A percentile compares a stretch with the other conserved stretches of the same genome.
These are phyloP conservation scores for Bombus confusus DNA, from an alignment of 1,140 invertebrate species.

Conservation along the genomic window DNA sequence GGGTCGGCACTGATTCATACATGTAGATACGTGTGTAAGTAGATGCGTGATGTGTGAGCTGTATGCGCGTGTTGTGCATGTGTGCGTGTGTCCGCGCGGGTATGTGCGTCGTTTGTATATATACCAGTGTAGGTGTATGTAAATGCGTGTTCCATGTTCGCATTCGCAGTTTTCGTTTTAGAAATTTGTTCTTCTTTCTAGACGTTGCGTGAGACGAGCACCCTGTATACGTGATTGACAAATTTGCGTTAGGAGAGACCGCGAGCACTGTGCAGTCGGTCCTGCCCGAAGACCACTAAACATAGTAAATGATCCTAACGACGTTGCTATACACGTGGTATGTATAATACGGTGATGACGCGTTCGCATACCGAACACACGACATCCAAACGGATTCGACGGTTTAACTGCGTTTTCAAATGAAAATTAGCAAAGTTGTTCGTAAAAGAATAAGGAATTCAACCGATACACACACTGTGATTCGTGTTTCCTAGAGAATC, in stretches of 20 bases:
- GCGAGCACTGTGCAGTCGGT: constrained; percentile 41
- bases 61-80: neutral
- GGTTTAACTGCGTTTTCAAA: neutral
- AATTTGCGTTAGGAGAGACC: constrained; percentile 62
- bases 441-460: neutral
- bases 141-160: constrained; percentile 20
- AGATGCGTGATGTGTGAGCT: neutral
- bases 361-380: constrained; percentile 19
- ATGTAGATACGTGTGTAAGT: neutral
- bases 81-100: neutral
- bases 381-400: constrained; percentile 9
- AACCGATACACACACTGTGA: neutral
- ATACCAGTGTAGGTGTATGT: constrained; percentile 12
- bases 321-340: constrained; percentile 14
- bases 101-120: neutral
- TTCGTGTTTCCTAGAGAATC: constrained; percentile 9
- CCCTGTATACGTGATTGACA: constrained; percentile 68
- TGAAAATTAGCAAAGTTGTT: neutral
- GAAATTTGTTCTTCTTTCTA: constrained; percentile 46
- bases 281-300: neutral
- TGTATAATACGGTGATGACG: constrained; percentile 38
- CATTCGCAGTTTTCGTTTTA: constrained; percentile 27
- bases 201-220: constrained; percentile 66
- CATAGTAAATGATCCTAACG: constrained; percentile 43
- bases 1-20: constrained; percentile 51